These are phyloP conservation scores for Coendou prehensilis DNA, from an alignment of 2,797 vertebrate genomes.

Conservation along the genomic window DNA sequence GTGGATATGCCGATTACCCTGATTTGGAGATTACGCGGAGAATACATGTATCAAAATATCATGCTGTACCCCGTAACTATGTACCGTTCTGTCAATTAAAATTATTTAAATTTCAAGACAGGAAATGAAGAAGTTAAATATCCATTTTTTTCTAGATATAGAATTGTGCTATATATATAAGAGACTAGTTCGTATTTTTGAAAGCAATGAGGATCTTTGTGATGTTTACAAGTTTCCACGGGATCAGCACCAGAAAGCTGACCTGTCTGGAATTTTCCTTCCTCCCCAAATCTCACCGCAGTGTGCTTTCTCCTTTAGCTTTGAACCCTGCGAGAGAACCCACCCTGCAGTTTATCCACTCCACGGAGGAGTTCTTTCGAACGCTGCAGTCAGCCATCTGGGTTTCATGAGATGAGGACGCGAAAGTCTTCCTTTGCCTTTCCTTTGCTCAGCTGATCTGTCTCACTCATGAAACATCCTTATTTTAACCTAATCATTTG, in stretches of 20 bases:
- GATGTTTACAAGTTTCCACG: not conserved
- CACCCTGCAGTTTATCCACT: rapidly evolving
- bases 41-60: not conserved
- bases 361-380: not conserved
- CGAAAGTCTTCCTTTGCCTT: not conserved
- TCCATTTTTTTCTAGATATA: not conserved
- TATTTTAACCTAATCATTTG: conserved; percentile 10
- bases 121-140: not conserved
- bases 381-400: not conserved
- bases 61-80: too few species aligned
- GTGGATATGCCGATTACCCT: not conserved
- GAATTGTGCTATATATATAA: not conserved
- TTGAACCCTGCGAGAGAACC: not conserved
- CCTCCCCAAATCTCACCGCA: not conserved
- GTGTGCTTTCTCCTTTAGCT: not conserved
- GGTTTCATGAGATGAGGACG: not conserved
- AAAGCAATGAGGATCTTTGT: not conserved
- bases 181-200: not conserved
- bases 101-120: not conserved
- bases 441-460: not conserved
- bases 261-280: not conserved
- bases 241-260: not conserved
- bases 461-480: not conserved
- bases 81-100: not conserved
- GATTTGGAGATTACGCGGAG: not conserved